Evolutionary conservation across 2,888 invertebrate species (phyloP), one percentile per base, ranked within the genome.

Genomic region (Tenthredo notha): DNA sequence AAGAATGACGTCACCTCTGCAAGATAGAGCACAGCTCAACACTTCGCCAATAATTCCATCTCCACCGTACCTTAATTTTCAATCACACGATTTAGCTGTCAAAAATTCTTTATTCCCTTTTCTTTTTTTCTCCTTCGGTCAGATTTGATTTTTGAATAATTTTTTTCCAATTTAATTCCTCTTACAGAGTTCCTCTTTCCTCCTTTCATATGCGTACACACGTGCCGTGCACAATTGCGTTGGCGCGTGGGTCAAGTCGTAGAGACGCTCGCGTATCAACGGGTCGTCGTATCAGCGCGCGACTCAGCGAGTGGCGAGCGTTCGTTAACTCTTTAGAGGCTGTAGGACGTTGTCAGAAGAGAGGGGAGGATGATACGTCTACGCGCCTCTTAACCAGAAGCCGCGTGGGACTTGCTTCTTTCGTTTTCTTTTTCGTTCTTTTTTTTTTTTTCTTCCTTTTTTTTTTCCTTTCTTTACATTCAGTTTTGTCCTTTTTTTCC

Each of bases 211-310:
- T 50, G 50, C 21, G 50, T 47, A 18, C 25, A 47, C 83, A 83
- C 83, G 83, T 70, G 83, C 67, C 47, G 43, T 61, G 87, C 88
- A 91, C 92, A 91, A 92, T 93, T 92, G 92, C 88, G 90, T 89
- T 88, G 91, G 91, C 91, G 91, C 91, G 91, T 92, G 90, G 92
- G 90, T 91, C 88, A 92, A 89, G 83, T 37, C 83, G 65, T 83
- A 61, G 67, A 90, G 90, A 91, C 89, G 90, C 91, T 89, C 89
- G 90, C 88, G 89, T 89, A 91, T 90, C 90, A 89, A 89, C 89
- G 87, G 85, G 86, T 83, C 70, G 67, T 65, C 83, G 67, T 67
- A 83, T 83, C 83, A 70, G 67, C 83, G 65, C 83, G 33, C 65
- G 67, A 29, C 50, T 50, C 80, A 80, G 21, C 58, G 80, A 80